Conservation (phyloP, 2,888 invertebrate genomes). For the Ornithoptera alexandrae region DNA sequence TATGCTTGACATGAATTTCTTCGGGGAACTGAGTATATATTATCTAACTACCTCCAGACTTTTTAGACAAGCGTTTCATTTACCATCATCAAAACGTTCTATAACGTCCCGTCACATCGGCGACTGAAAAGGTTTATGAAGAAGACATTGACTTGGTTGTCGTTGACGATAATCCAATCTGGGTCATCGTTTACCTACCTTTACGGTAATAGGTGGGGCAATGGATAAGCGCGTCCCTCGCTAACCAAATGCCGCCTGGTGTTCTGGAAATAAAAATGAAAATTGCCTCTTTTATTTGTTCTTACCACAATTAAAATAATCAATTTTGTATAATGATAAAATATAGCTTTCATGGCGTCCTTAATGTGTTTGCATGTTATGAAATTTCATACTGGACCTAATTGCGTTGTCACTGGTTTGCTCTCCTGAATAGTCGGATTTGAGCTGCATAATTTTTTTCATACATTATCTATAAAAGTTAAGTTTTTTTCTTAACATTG, state of each 20-base stretch:
- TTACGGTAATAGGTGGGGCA: constrained; percentile 76
- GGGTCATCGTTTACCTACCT: constrained; percentile 63
- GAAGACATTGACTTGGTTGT: constrained; percentile 57
- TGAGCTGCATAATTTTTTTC: constrained; percentile 71
- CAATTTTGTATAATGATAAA: constrained; percentile 73
- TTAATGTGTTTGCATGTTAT: constrained; percentile 76
- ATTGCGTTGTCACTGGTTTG: constrained; percentile 76
- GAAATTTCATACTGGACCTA: constrained; percentile 75
- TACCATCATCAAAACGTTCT: too few species aligned
- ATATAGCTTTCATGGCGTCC: constrained; percentile 67
- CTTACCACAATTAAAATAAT: constrained; percentile 52
- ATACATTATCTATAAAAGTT: too few species aligned
- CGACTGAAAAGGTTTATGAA: constrained; percentile 24
- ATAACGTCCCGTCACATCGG: too few species aligned
- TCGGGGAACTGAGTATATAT: too few species aligned
- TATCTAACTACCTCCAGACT: too few species aligned
- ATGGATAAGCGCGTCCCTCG: constrained; percentile 72
- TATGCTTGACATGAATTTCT: constrained; percentile 30
- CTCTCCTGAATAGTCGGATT: constrained; percentile 76
- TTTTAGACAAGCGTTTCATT: too few species aligned
- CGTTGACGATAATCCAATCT: constrained; percentile 67
- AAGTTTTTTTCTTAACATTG: too few species aligned
- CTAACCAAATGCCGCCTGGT: constrained; percentile 67
- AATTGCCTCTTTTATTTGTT: constrained; percentile 70
- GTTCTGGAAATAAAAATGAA: constrained; percentile 72